Percentiles rank a stretch among this genome's conserved stretches.
Conservation (phyloP, 2,888 invertebrate species). For the Agrochola macilenta region DNA sequence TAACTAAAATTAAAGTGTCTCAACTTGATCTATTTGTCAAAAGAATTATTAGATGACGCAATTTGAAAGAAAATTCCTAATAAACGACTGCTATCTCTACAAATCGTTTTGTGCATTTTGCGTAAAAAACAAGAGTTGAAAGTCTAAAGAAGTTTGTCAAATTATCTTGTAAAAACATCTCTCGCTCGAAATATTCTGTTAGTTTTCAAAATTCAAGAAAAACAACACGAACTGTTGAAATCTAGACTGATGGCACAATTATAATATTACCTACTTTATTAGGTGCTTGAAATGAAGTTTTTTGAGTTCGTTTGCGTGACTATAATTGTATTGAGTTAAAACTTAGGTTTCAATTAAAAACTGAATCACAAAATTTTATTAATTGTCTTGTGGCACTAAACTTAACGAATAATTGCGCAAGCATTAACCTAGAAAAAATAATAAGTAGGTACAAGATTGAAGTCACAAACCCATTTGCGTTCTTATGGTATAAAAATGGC, state of each 20-base stretch:
- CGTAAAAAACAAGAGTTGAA: constrained; percentile 17
- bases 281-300: constrained; percentile 22
- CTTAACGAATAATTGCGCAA: constrained; percentile 3
- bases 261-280: constrained; percentile 18
- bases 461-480: background rate
- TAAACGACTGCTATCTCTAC: background rate
- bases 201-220: constrained; percentile 15
- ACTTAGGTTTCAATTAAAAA: constrained; percentile 38
- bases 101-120: background rate
- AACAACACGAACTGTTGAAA: constrained; percentile 16
- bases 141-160: constrained; percentile 27
- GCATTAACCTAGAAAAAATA: background rate
- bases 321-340: constrained; percentile 8
- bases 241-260: constrained; percentile 6
- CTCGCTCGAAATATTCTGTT: constrained; percentile 2
- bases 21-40: background rate
- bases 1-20: constrained; percentile 11
- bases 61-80: background rate
- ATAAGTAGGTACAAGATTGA: background rate
- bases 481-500: background rate
- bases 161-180: constrained; percentile 11
- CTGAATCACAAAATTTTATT: constrained; percentile 20
- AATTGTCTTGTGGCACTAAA: constrained; percentile 15
- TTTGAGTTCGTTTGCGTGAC: constrained; percentile 37
- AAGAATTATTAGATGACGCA: background rate